Evolutionary conservation across 2,888 invertebrate genomes (phyloP), one percentile per base, ranked within the genome.

Genomic region (Rotaria macrura): DNA sequence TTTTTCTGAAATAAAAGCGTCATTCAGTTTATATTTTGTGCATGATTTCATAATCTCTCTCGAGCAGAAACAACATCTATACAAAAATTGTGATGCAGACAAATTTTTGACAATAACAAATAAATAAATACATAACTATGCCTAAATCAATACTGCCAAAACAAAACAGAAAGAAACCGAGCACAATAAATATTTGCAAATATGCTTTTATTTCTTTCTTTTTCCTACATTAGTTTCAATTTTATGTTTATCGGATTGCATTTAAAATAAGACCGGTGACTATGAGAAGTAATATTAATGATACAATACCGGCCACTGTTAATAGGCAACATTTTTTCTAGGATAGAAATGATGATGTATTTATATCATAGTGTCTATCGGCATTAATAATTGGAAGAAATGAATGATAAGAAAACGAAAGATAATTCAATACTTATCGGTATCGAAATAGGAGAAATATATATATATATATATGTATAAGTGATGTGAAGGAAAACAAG

Each of bases 1-100:
- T 86, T 86, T 86, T 86, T 86, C 86, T 86, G 43, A 72, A 49
- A 52, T 12, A 65, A 5, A 65, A 34, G n/a, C n/a, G n/a, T n/a
- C n/a, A 34, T 17, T 17, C 25, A 14, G 9, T 5, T 12, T 23
- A 52, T 52, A 52, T 52, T 52, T 52, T 17, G 20, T 52, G 3
- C 23, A 23, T 52, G 5, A 5, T 34, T 29, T 29, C 7, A 34
- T 29, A 47, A 47, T 34, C 38, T 34, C 29, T 54, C 5, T 25
- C 6, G 6, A 65, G 34, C 65, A 65, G 20, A 65, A 12, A 65
- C 5, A 34, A 65, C 17, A 65, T 17, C 14, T 49, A 17, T n/a
- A 38, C 1, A 65, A 34, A 20, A 65, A 17, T 34, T 20, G 20
- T 20, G 6, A 65, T 65, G 65, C 34, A 65, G 34, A 34, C 29